Evolutionary conservation across 2,797 vertebrate genomes (phyloP).

Genomic region (Dryobates pubescens): DNA sequence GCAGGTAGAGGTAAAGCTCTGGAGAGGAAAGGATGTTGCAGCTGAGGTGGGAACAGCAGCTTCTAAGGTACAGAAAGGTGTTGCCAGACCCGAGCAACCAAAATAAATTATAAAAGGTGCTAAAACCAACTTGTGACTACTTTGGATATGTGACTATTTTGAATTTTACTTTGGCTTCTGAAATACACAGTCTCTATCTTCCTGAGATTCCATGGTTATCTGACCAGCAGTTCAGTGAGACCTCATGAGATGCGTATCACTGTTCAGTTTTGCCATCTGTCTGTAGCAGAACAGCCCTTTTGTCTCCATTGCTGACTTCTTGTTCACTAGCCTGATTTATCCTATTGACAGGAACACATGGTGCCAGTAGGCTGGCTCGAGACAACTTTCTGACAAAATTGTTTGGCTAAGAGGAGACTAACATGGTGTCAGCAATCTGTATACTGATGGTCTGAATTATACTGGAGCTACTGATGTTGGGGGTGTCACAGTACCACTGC

Average conservation of each 20-base stretch:
- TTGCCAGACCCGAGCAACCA: background rate
- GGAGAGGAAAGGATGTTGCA: background rate
- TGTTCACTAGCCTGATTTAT: constrained; percentile 27
- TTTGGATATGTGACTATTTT: background rate
- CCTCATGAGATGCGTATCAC: too few species aligned
- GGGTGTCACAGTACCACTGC: background rate
- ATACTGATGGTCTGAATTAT: background rate
- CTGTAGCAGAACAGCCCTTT: background rate
- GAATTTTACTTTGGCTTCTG: background rate
- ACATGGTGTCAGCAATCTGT: fast-evolving
- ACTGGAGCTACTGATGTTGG: background rate
- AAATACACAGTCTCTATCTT: fast-evolving
- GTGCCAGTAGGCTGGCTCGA: background rate
- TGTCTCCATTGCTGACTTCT: background rate
- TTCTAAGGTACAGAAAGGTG: background rate
- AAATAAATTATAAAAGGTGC: background rate
- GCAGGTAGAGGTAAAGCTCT: background rate
- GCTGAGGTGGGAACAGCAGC: background rate
- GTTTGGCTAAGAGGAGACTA: background rate
- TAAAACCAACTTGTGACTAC: fast-evolving
- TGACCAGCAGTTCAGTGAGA: background rate
- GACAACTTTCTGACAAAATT: background rate
- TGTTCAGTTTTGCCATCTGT: background rate
- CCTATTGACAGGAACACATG: background rate
- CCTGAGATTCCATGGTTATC: background rate